Conservation (phyloP, 2,113 vertebrate species). For the Deroptyus accipitrinus region DNA sequence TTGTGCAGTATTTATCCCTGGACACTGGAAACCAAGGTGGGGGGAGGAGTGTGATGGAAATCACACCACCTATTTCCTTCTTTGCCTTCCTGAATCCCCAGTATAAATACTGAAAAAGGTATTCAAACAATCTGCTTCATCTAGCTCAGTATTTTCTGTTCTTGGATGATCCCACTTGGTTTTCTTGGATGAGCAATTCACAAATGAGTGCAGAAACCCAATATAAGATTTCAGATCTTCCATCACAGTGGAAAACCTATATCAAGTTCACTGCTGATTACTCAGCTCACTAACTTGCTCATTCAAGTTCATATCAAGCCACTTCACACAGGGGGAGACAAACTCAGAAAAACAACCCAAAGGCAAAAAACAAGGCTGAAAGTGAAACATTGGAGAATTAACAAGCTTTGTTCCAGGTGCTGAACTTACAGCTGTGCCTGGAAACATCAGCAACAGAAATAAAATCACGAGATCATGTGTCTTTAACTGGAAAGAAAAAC, state of each 20-base stretch:
- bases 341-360: not conserved
- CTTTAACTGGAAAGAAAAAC: not conserved
- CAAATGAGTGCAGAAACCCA: not conserved
- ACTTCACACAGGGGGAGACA: not conserved
- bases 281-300: not conserved
- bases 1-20: not conserved
- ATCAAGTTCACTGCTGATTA: not conserved
- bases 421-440: not conserved
- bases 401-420: not conserved
- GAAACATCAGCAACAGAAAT: not conserved
- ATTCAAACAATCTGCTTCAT: not conserved
- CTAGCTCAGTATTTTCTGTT: not conserved
- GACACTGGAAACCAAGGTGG: not conserved
- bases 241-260: not conserved
- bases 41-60: not conserved
- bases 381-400: not conserved
- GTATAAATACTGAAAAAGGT: not conserved
- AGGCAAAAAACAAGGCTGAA: not conserved
- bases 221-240: not conserved
- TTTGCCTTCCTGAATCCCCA: not conserved
- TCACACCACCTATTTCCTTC: not conserved
- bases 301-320: not conserved
- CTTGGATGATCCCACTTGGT: not conserved
- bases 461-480: not conserved
- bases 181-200: not conserved